Evolutionary conservation across 2,888 invertebrate species (phyloP).

Genomic region (Lepidonotus clava): DNA sequence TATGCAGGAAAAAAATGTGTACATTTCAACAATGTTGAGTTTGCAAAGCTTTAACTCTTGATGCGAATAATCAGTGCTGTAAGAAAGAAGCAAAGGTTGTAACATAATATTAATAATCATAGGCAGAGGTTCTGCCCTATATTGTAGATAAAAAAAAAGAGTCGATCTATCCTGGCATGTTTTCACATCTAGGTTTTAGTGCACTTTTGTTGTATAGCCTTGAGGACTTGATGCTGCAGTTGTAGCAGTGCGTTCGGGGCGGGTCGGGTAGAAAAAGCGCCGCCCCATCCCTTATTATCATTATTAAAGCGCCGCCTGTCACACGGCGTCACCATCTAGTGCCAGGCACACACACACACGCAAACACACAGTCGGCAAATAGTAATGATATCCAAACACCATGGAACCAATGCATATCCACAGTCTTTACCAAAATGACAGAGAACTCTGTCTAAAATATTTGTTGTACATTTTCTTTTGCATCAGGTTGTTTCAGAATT

Average conservation of each 20-base stretch:
- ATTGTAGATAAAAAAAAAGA: slow-evolving; percentile 26
- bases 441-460: too few relatives aligned
- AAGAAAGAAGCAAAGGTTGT: slow-evolving; percentile 45
- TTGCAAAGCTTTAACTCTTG: slow-evolving; percentile 39
- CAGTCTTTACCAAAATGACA: too few relatives aligned
- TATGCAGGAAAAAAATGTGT: slow-evolving; percentile 52
- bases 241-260: too few relatives aligned
- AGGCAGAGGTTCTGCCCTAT: background rate
- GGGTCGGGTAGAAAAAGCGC: too few relatives aligned
- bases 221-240: too few relatives aligned
- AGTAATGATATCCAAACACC: too few relatives aligned
- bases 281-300: too few relatives aligned
- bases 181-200: slow-evolving; percentile 27
- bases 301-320: too few relatives aligned
- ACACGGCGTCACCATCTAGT: too few relatives aligned
- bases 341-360: too few relatives aligned
- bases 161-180: slow-evolving; percentile 25
- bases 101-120: slow-evolving; percentile 37
- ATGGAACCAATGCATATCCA: too few relatives aligned
- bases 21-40: slow-evolving; percentile 44
- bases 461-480: background rate
- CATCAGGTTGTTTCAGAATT: background rate
- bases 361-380: too few relatives aligned
- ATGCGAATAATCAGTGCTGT: slow-evolving; percentile 32
- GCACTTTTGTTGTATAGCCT: slow-evolving; percentile 31